Conservation (phyloP, 2,113 vertebrate genomes). For the Cinclus cinclus region DNA sequence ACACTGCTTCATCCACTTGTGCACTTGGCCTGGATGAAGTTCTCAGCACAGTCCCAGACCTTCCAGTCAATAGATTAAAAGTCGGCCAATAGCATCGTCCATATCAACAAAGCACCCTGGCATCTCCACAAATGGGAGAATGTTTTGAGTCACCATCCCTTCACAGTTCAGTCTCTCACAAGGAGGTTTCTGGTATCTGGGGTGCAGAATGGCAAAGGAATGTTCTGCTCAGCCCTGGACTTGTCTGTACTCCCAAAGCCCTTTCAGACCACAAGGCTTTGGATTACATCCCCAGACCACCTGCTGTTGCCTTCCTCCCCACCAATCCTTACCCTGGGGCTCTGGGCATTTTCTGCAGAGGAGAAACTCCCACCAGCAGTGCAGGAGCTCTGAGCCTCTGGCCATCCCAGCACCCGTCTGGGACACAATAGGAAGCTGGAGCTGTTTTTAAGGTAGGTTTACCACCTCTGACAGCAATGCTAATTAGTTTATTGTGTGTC, state of each 20-base stretch:
- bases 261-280: not conserved
- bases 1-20: not conserved
- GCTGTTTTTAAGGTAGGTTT: not conserved
- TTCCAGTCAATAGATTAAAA: not conserved
- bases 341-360: not conserved
- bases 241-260: not conserved
- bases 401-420: not conserved
- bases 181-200: no score
- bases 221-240: not conserved
- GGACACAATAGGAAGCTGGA: not conserved
- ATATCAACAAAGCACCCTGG: not conserved
- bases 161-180: not conserved
- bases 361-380: not conserved
- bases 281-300: not conserved
- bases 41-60: not conserved
- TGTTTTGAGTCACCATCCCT: not conserved
- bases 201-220: not conserved
- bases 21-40: not conserved
- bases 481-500: not conserved
- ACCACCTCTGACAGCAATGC: not conserved
- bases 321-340: not conserved
- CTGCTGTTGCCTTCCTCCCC: not conserved
- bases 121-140: not conserved
- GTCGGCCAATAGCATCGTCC: not conserved
- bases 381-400: not conserved